These are phyloP conservation scores for Microctenopoma lineatum DNA, from an alignment of 2,797 vertebrate genomes.

Conservation along the genomic window DNA sequence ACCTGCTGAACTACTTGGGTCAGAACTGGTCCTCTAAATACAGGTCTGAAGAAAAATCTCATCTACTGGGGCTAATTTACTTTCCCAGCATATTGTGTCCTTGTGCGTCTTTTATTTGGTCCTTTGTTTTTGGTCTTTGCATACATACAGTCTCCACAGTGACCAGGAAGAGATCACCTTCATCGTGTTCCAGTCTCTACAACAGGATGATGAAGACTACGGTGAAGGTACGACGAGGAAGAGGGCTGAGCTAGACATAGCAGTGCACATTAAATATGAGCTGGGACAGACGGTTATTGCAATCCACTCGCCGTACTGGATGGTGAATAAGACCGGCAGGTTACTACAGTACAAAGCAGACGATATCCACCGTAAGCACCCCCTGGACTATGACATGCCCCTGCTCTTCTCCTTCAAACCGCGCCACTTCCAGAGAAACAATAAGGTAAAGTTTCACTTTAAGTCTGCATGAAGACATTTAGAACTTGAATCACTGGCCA, in stretches of 20 bases:
- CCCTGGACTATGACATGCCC: conserved; percentile 92
- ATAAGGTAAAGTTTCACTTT: conserved; percentile 86
- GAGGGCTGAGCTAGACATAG: conserved; percentile 91
- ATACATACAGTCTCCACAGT: conserved; percentile 72
- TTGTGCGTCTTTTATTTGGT: background rate
- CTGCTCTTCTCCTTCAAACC: conserved; percentile 98
- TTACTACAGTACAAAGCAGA: conserved; percentile 98
- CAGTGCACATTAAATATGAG: conserved; percentile 89
- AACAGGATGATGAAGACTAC: conserved; percentile 84
- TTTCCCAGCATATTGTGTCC: background rate
- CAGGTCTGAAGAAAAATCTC: conserved; percentile 57
- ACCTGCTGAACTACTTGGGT: conserved; percentile 89
- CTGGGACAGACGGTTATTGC: conserved; percentile 88
- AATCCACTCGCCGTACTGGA: conserved; percentile 96
- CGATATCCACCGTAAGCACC: conserved; percentile 96
- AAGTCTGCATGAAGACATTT: background rate
- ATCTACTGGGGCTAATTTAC: background rate
- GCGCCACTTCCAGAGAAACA: conserved; percentile 93
- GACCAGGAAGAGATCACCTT: conserved; percentile 93
- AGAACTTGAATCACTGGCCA: background rate
- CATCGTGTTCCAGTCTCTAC: conserved; percentile 86
- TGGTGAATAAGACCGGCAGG: conserved; percentile 95
- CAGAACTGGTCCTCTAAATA: conserved; percentile 92
- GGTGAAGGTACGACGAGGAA: conserved; percentile 80
- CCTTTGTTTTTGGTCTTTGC: background rate